Conservation (phyloP, 2,888 invertebrate genomes). For the Lutraria lutraria region DNA sequence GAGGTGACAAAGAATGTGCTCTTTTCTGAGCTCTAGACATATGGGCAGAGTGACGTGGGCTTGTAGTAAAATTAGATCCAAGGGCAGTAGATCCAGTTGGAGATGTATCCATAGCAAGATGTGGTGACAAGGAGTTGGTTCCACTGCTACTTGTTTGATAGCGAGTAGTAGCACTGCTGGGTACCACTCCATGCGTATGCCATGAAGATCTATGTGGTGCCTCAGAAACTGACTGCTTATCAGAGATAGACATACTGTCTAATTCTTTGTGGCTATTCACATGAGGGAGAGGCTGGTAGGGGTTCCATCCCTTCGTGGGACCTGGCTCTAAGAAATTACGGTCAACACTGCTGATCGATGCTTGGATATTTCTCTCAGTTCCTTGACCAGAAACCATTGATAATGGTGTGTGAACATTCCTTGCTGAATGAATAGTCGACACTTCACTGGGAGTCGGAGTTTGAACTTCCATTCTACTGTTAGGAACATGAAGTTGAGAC, state of each 20-base stretch:
- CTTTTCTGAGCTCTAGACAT: constrained; percentile 80
- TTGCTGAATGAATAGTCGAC: constrained; percentile 78
- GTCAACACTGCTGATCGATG: constrained; percentile 75
- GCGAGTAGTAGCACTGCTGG: constrained; percentile 75
- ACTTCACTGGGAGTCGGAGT: constrained; percentile 84
- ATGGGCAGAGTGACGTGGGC: constrained; percentile 84
- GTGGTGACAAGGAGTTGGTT: constrained; percentile 80
- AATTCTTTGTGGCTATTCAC: constrained; percentile 65
- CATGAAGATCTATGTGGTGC: constrained; percentile 46
- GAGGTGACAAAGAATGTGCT: constrained; percentile 85
- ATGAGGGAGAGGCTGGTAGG: constrained; percentile 80
- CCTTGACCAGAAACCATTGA: constrained; percentile 70
- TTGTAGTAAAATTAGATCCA: constrained; percentile 81
- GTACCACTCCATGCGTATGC: constrained; percentile 68
- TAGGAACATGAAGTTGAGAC: constrained; percentile 73
- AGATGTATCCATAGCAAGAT: constrained; percentile 79
- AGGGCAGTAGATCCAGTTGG: constrained; percentile 80
- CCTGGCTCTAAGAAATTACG: constrained; percentile 81
- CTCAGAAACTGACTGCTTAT: constrained; percentile 63
- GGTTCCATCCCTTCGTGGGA: constrained; percentile 80
- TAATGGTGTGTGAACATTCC: constrained; percentile 75
- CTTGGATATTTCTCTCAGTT: constrained; percentile 73
- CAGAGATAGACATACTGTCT: constrained; percentile 62
- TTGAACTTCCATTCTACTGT: constrained; percentile 77
- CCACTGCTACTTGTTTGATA: constrained; percentile 78